Evolutionary conservation across 2,888 invertebrate species (phyloP).

Genomic region (Microctonus hyperodae): DNA sequence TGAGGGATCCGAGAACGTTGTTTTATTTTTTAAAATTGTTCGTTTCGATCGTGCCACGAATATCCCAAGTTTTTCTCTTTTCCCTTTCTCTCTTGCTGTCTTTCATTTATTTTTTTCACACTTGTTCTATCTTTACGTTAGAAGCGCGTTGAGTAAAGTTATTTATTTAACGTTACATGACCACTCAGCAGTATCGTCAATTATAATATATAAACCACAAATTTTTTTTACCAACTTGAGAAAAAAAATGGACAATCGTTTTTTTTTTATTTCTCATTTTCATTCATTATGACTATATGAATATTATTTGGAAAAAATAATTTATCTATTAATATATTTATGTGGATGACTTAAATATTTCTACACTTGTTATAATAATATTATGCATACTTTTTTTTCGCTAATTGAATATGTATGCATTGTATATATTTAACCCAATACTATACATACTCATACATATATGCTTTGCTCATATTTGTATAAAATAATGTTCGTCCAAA

Average conservation of each 20-base stretch:
- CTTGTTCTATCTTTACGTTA: conserved; percentile 12
- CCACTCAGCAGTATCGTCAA: conserved; percentile 29
- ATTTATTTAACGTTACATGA: conserved; percentile 38
- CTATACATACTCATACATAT: not conserved
- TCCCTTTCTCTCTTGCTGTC: not conserved
- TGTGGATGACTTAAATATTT: too few relatives aligned
- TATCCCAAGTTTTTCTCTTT: conserved; percentile 14
- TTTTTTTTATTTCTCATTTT: not conserved
- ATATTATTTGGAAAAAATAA: too few relatives aligned
- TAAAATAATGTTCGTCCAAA: too few relatives aligned
- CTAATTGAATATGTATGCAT: not conserved
- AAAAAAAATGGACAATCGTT: not conserved
- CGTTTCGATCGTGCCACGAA: conserved; percentile 26
- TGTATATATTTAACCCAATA: not conserved
- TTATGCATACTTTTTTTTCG: not conserved
- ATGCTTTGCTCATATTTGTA: too few relatives aligned
- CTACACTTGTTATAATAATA: not conserved
- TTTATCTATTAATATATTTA: too few relatives aligned
- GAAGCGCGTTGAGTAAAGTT: conserved; percentile 25
- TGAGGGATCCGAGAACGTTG: not conserved
- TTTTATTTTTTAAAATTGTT: conserved; percentile 38
- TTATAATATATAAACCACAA: conserved; percentile 27
- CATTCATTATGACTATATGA: too few relatives aligned
- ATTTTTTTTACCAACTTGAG: conserved; percentile 5
- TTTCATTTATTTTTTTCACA: not conserved